Evolutionary conservation across 2,113 vertebrate species (phyloP), one percentile per base, ranked within the genome.

Genomic region (Upupa epops): DNA sequence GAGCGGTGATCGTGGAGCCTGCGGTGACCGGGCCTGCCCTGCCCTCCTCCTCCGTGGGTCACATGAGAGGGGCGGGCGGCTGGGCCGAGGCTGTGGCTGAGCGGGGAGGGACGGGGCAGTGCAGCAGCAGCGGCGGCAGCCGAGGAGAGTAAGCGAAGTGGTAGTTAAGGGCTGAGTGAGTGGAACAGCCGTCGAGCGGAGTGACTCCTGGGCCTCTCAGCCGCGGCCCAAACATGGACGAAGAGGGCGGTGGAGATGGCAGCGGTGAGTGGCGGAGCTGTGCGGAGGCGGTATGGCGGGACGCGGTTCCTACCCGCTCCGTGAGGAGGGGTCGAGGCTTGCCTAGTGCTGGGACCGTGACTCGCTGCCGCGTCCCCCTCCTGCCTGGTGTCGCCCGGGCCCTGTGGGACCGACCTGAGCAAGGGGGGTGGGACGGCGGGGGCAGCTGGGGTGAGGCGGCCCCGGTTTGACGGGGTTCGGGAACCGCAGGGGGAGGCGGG

Each of bases 61-160:
- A 95, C 89, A 91, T 91, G 95, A 91, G 92, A 79, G 79, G 86
- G 94, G 92, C 88, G 94, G 93, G 95, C 81, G 71, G 77, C 65
- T 55, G 88, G 77, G 88, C 83, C n/a, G 82, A 80, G 78, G 84
- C 83, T 56, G 78, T 5, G 34, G 70, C 7, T 60, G 92, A 54
- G 66, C 3, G 46, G 60, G 28, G 70, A 51, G 49, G 28, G 49
- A 66, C 68, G 21, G 65, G 19, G 66, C 8, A 32, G 32, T 7
- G 59, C 26, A 11, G 68, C 8, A 15, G 36, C 8, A 29, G 51
- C 31, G 7, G 56, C 79, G 26, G 63, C 12, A 24, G 76, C 4
- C 13, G 45, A 4, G 45, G 6, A 3, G 68, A 2, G 42, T 3
- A 31, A 34, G 18, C 24, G 71, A 10, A 54, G 58, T 17, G 32